Conservation (phyloP, 2,797 vertebrate genomes). For the Podarcis siculus region DNA sequence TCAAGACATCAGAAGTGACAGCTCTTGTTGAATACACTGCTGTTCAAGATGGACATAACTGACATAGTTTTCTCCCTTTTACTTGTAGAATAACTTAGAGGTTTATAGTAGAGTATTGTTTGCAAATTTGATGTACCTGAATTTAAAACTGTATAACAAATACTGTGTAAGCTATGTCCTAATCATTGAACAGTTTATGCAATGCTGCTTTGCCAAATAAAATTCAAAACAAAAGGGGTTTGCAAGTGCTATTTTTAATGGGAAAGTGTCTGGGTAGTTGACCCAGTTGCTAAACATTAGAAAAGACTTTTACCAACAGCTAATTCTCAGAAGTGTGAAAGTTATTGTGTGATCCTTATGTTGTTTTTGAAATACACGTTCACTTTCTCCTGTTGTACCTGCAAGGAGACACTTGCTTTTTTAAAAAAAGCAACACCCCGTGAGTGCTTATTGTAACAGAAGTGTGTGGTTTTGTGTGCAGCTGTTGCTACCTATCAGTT, state of each 20-base stretch:
- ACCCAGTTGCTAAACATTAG: background rate
- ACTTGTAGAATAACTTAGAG: conserved; percentile 56
- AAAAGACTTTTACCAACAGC: background rate
- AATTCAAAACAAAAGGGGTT: conserved; percentile 78
- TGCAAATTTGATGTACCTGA: conserved; percentile 77
- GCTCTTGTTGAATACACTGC: conserved; percentile 60
- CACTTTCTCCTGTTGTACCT: background rate
- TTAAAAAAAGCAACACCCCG: background rate
- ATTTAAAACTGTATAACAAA: conserved; percentile 60
- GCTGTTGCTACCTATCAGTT: background rate
- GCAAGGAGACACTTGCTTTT: no score
- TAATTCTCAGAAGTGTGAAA: background rate
- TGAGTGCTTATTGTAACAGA: background rate
- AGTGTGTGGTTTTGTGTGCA: background rate
- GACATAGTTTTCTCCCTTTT: conserved; percentile 56
- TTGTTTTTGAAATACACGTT: background rate
- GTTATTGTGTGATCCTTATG: background rate
- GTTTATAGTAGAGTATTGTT: conserved; percentile 73
- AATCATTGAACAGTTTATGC: conserved; percentile 76
- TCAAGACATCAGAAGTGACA: conserved; percentile 66
- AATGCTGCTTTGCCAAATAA: conserved; percentile 92
- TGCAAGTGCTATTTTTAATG: conserved; percentile 32
- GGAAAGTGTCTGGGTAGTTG: conserved; percentile 7
- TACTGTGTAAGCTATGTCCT: conserved; percentile 79
- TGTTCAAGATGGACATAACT: conserved; percentile 72